phyloP scores from a whole-genome alignment of 2,797 vertebrate genomes.

The Arctocebus calabarensis region DNA sequence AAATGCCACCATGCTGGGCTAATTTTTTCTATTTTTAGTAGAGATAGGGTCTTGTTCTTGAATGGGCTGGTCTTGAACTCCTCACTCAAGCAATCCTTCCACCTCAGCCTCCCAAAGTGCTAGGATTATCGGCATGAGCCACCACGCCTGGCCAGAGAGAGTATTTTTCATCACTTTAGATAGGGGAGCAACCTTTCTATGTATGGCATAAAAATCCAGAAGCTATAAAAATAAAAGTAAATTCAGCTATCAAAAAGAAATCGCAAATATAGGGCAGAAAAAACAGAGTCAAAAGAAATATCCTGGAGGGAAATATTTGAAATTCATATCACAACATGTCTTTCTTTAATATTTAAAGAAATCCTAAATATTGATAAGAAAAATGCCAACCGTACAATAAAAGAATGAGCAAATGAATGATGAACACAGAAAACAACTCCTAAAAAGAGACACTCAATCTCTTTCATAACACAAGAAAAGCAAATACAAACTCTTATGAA shows the following conservation, averaged over 20 bases:
- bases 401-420: not conserved
- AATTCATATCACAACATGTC: not conserved
- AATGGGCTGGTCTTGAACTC: too few species aligned
- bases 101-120: too few species aligned
- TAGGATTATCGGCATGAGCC: too few species aligned
- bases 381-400: not conserved
- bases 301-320: not conserved
- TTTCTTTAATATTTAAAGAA: slow-evolving; percentile 47
- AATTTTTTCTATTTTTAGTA: too few species aligned
- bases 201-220: not conserved
- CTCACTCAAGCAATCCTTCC: too few species aligned
- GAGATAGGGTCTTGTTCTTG: too few species aligned
- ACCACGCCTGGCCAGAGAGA: too few species aligned
- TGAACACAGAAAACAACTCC: slow-evolving; percentile 23
- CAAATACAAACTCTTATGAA: slow-evolving; percentile 20
- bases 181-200: not conserved
- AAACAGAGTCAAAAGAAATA: slow-evolving; percentile 1
- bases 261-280: not conserved
- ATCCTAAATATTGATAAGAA: slow-evolving; percentile 10
- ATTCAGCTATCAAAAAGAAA: not conserved
- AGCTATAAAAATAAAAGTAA: slow-evolving; percentile 34
- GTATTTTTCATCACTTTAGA: not conserved
- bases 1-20: too few species aligned
- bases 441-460: not conserved
- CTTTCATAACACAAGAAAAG: not conserved